These are phyloP conservation scores for Bufo bufo DNA, from an alignment of 2,113 vertebrate species.

Conservation along the genomic window DNA sequence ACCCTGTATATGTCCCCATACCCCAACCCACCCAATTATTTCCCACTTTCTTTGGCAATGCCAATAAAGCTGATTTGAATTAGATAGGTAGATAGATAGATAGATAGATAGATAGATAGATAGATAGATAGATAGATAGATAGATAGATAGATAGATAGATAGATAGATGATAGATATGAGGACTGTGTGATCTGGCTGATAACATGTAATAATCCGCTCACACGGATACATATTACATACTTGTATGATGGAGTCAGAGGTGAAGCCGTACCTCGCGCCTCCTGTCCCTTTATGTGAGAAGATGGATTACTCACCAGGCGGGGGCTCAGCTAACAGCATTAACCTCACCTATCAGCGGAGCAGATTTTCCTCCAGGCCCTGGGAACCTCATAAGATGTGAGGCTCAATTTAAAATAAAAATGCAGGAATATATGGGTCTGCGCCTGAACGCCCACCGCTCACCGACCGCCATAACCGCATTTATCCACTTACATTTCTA, in stretches of 20 bases:
- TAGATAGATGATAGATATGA: too few species aligned
- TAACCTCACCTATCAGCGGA: constrained; percentile 20
- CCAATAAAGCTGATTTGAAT: too few species aligned
- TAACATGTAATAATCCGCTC: neutral
- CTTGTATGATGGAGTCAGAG: neutral
- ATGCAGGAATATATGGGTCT: constrained; percentile 19
- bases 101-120: too few species aligned
- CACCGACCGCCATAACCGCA: neutral
- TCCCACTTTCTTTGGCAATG: too few species aligned
- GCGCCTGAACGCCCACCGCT: constrained; percentile 12
- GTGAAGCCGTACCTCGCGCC: neutral
- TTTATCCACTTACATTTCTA: neutral
- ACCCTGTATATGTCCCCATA: too few species aligned
- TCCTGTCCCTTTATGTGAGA: constrained; percentile 21
- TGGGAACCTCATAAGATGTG: neutral
- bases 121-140: too few species aligned
- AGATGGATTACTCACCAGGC: constrained; percentile 6
- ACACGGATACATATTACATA: neutral
- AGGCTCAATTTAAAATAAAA: constrained; percentile 52
- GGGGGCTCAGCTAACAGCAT: neutral
- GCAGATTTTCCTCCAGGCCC: neutral
- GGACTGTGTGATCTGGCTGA: neutral
- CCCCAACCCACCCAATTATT: too few species aligned
- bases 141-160: too few species aligned
- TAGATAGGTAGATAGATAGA: neutral